Evolutionary conservation across 92 coral and sea anemone species (phyloP).

Genomic region (Actinostola sp.): DNA sequence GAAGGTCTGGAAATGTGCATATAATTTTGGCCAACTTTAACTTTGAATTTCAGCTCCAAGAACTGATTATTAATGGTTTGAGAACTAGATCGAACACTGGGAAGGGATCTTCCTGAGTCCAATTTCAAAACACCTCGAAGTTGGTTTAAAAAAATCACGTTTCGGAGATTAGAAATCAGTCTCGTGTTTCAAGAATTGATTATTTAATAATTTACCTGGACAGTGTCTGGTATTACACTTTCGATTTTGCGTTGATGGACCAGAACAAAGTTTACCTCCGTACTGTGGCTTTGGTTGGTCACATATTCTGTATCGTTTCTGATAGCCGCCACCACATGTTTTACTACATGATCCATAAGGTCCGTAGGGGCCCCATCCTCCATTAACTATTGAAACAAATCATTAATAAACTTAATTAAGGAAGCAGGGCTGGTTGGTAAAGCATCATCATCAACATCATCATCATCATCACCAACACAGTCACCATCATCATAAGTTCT

Average conservation of each 20-base stretch:
- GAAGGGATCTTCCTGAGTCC: too few species aligned
- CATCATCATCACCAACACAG: not conserved
- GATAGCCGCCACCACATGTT: constrained; percentile 42
- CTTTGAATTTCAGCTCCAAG: too few species aligned
- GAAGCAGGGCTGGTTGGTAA: not conserved
- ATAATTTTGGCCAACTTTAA: too few species aligned
- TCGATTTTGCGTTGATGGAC: not conserved
- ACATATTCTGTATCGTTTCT: constrained; percentile 26
- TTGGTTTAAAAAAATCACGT: not conserved
- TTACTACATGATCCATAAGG: constrained; percentile 36
- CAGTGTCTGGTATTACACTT: not conserved
- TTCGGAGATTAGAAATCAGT: not conserved
- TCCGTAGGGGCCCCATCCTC: constrained; percentile 36
- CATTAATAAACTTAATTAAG: not conserved
- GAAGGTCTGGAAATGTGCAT: too few species aligned
- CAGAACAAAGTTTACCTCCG: constrained; percentile 17
- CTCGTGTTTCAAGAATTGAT: not conserved
- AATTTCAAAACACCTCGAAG: too few species aligned
- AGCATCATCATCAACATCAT: not conserved
- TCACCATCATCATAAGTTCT: not conserved
- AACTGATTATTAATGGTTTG: too few species aligned
- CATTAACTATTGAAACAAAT: constrained; percentile 27
- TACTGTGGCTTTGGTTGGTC: constrained; percentile 31
- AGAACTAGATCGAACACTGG: too few species aligned
- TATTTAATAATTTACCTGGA: not conserved